Conservation (phyloP, 1,140 invertebrate species). For the Wiebesia pumilae region DNA sequence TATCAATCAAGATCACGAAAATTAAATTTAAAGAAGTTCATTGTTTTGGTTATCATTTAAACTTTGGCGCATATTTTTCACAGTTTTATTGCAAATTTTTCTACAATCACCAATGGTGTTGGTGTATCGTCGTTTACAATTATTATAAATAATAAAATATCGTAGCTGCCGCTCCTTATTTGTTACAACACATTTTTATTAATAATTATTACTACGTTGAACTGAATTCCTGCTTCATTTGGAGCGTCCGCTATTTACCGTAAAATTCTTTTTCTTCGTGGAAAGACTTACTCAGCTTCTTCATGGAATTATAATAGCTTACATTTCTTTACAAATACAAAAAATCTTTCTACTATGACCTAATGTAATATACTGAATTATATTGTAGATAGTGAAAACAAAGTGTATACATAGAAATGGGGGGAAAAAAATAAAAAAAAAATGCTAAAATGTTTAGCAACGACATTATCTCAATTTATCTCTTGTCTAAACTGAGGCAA, state of each 20-base stretch:
- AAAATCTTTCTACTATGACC: conserved; percentile 37
- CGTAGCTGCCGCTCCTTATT: conserved; percentile 57
- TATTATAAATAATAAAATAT: conserved; percentile 70
- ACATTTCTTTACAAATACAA: conserved; percentile 50
- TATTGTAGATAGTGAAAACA: conserved; percentile 32
- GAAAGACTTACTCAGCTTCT: conserved; percentile 48
- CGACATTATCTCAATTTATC: conserved; percentile 52
- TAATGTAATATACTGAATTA: conserved; percentile 31
- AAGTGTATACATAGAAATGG: conserved; percentile 40
- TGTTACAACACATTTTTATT: conserved; percentile 37
- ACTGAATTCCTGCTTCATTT: conserved; percentile 38
- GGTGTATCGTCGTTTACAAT: conserved; percentile 64
- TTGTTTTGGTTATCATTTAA: conserved; percentile 30
- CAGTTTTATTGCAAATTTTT: conserved; percentile 70
- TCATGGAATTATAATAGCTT: conserved; percentile 40
- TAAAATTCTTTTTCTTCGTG: conserved; percentile 53
- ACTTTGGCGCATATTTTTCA: conserved; percentile 56
- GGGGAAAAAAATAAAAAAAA: conserved; percentile 40
- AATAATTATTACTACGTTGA: conserved; percentile 43
- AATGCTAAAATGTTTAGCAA: conserved; percentile 56
- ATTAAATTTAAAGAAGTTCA: neutral
- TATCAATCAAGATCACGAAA: neutral
- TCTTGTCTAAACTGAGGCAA: conserved; percentile 40
- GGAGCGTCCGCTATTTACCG: conserved; percentile 39
- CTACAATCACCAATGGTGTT: conserved; percentile 65